These are phyloP conservation scores for Conchocele bisecta DNA, from an alignment of 2,888 invertebrate genomes.

Conservation along the genomic window DNA sequence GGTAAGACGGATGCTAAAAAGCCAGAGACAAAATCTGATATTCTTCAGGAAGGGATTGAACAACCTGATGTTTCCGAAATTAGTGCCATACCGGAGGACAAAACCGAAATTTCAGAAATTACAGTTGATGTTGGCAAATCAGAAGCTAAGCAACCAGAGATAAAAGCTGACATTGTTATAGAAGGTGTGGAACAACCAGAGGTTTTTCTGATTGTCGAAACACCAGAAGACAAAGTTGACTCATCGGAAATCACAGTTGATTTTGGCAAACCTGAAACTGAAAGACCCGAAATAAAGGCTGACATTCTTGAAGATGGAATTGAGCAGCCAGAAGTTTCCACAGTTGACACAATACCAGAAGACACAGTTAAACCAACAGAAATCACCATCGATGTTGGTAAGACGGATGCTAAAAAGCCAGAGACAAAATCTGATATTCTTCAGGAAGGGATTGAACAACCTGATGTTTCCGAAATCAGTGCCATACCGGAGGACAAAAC, in stretches of 20 bases:
- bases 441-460: constrained; percentile 16
- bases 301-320: constrained; percentile 42
- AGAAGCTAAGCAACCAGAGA: constrained; percentile 30
- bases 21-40: constrained; percentile 28
- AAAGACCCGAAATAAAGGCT: constrained; percentile 42
- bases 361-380: constrained; percentile 41
- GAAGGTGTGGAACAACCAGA: constrained; percentile 39
- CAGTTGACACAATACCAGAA: constrained; percentile 50
- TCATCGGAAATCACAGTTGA: constrained; percentile 41
- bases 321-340: constrained; percentile 52
- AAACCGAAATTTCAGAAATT: constrained; percentile 35
- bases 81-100: constrained; percentile 36
- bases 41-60: constrained; percentile 26
- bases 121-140: constrained; percentile 23
- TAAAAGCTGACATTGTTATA: constrained; percentile 29
- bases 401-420: constrained; percentile 10
- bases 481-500: constrained; percentile 25
- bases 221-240: constrained; percentile 27
- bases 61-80: constrained; percentile 30
- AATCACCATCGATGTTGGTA: constrained; percentile 33
- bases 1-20: constrained; percentile 12
- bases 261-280: constrained; percentile 22
- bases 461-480: constrained; percentile 13
- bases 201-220: constrained; percentile 31
- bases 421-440: constrained; percentile 3